Evolutionary conservation across 2,113 vertebrate genomes (phyloP).

Genomic region (Oreochromis aureus): DNA sequence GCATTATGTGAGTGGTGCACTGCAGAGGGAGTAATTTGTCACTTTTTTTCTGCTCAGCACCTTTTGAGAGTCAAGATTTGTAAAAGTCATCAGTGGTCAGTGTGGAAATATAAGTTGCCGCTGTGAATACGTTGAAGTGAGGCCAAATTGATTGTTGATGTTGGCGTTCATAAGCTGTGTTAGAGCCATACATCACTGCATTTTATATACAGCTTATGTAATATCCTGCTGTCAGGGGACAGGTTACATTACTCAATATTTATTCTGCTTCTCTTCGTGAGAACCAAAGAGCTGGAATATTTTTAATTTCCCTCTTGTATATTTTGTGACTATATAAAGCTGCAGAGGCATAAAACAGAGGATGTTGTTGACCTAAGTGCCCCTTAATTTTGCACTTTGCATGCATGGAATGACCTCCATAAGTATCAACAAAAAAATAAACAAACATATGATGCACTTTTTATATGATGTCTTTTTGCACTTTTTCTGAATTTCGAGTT

Average conservation of each 20-base stretch:
- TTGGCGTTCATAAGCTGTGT: neutral
- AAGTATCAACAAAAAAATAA: neutral
- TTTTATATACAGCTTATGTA: constrained; percentile 1
- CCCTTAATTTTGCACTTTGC: neutral
- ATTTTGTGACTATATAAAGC: neutral
- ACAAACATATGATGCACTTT: neutral
- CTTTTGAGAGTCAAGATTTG: constrained; percentile 5
- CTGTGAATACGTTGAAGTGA: neutral
- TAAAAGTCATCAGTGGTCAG: constrained; percentile 15
- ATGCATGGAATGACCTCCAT: neutral
- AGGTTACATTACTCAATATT: neutral
- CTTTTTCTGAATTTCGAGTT: neutral
- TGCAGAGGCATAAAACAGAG: neutral
- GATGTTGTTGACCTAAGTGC: neutral
- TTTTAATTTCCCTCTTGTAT: constrained; percentile 5
- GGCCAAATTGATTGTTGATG: constrained; percentile 6
- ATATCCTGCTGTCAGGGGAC: constrained; percentile 13
- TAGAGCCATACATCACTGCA: neutral
- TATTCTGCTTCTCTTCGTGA: neutral
- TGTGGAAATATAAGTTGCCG: neutral
- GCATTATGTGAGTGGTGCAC: neutral
- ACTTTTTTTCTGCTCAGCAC: neutral
- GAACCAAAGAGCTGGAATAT: neutral
- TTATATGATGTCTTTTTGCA: neutral
- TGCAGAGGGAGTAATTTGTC: neutral